Evolutionary conservation across 2,888 invertebrate genomes (phyloP), one percentile per base, ranked within the genome.

Genomic region (Tetragonisca angustula): DNA sequence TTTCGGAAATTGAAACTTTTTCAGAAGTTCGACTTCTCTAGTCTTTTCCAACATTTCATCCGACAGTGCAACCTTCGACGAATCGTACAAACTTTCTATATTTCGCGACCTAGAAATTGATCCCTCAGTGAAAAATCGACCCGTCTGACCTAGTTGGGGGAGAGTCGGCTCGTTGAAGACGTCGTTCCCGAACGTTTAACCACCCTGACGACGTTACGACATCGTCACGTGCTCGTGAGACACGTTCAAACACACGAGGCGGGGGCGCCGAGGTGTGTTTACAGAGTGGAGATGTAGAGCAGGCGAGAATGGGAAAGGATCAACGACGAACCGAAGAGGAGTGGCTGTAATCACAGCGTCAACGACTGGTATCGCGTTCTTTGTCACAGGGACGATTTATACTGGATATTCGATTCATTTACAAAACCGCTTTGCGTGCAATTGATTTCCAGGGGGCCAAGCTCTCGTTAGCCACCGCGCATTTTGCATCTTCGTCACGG

Each of bases 191-290:
- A 62, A 56, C 77, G 84, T 72, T 82, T 74, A 79, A 50, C 67
- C 84, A 27, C 50, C 75, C 78, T 76, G 78, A 82, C 85, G 81
- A 84, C 87, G 87, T 87, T 87, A 87, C 82, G 85, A 81, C 79
- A 84, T 83, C 87, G 84, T 87, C 86, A 79, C 84, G 83, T 73
- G 87, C 70, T 78, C 87, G 65, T 70, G 77, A 85, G 85, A 87
- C 87, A 80, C 81, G 84, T 73, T 83, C 79, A 78, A 80, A 81
- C 80, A 78, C 79, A 78, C 59, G n/a, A 36, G 78, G 61, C n/a
- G 54, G 62, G 49, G 65, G 52, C 56, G 80, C 52, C 67, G 59
- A 81, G 76, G 85, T 83, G 85, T 85, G 56, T 71, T 85, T 81
- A 72, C 77, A 68, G n/a, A 67, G 73, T 54, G 77, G 56, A 64